These are phyloP conservation scores for Rhagonycha lutea DNA, from an alignment of 2,888 invertebrate genomes.

Conservation along the genomic window DNA sequence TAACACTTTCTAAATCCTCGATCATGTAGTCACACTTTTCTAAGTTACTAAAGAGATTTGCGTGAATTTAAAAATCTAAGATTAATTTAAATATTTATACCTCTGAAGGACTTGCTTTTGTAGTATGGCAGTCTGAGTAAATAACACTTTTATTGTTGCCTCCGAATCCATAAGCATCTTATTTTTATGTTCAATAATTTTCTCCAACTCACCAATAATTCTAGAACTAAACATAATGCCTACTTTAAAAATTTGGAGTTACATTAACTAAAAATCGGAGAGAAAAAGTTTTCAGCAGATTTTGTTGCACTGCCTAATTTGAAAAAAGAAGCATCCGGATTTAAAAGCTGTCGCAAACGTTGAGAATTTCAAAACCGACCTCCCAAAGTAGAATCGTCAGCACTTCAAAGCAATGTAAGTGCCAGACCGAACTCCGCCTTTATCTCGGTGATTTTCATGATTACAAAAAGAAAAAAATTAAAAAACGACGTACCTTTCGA, in stretches of 20 bases:
- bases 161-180: background rate
- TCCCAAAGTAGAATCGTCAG: no score
- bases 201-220: background rate
- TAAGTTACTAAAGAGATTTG: background rate
- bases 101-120: background rate
- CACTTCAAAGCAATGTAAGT: no score
- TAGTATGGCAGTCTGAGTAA: background rate
- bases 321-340: no score
- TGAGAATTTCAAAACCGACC: no score
- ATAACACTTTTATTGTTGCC: background rate
- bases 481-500: background rate
- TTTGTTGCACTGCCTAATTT: no score
- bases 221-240: background rate
- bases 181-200: background rate
- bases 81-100: background rate
- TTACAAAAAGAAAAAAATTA: no score
- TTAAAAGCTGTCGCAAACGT: no score
- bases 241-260: background rate
- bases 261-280: no score
- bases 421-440: no score
- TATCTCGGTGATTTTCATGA: no score
- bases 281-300: no score
- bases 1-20: background rate
- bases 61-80: background rate
- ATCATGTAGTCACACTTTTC: background rate